Conservation (phyloP, 2,113 vertebrate species). For the Notiomystis cincta region DNA sequence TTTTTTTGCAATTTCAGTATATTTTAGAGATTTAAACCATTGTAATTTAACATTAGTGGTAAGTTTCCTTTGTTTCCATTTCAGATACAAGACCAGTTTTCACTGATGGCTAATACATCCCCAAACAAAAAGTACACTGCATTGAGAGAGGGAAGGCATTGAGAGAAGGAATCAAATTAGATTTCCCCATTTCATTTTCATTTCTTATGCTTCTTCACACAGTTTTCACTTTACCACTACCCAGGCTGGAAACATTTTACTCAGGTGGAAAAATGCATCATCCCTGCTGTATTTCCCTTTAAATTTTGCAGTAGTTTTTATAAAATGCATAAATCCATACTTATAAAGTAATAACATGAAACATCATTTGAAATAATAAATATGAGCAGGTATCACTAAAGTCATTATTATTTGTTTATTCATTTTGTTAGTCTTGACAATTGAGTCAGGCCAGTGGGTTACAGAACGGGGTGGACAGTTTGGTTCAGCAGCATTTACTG, state of each 20-base stretch:
- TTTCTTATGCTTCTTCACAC: not conserved
- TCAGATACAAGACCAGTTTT: slow-evolving; percentile 3
- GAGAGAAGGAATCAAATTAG: not conserved
- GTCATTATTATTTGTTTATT: slow-evolving; percentile 4
- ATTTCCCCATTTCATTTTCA: slow-evolving; percentile 8
- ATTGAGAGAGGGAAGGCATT: not conserved
- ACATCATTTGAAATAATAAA: not conserved
- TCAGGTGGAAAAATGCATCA: not conserved
- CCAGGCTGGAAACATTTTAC: not conserved
- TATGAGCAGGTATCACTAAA: not conserved
- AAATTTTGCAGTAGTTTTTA: not conserved
- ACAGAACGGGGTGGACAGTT: not conserved
- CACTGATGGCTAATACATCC: not conserved
- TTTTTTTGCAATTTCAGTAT: slow-evolving; percentile 9
- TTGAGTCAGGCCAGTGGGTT: not conserved
- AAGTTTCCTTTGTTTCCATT: slow-evolving; percentile 11
- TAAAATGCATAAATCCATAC: not conserved
- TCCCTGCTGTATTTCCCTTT: not conserved
- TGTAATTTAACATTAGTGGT: not conserved
- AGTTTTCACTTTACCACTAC: not conserved
- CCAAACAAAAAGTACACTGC: not conserved
- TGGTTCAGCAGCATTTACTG: not conserved
- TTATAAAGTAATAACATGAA: not conserved
- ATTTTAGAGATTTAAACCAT: slow-evolving; percentile 35
- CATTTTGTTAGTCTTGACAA: not conserved